Conservation (phyloP, 2,888 invertebrate genomes). For the Anoplius nigerrimus region DNA sequence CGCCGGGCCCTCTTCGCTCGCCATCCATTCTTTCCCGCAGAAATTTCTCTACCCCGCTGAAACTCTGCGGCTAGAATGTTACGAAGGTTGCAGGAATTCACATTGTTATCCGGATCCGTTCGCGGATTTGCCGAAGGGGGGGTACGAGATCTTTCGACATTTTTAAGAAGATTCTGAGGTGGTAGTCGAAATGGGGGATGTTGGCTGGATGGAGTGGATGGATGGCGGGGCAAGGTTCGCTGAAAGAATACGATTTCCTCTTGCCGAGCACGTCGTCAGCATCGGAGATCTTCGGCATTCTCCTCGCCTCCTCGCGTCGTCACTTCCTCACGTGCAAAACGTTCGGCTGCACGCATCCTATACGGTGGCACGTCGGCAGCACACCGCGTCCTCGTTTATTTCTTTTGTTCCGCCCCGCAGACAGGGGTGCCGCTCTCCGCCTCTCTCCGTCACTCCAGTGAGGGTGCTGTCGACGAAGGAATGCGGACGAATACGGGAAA, state of each 20-base stretch:
- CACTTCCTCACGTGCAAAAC: slow-evolving; percentile 8
- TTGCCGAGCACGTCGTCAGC: slow-evolving; percentile 54
- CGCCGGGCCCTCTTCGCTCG: neutral
- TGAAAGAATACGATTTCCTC: slow-evolving; percentile 54
- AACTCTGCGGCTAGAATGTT: neutral
- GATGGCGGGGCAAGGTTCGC: slow-evolving; percentile 50
- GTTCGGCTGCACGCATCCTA: neutral
- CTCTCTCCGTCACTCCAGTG: no score
- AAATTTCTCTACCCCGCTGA: neutral
- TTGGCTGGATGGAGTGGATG: slow-evolving; percentile 21
- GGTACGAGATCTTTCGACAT: slow-evolving; percentile 34
- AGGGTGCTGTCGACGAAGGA: no score
- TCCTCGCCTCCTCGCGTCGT: slow-evolving; percentile 31
- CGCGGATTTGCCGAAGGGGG: slow-evolving; percentile 50
- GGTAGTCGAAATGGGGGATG: slow-evolving; percentile 22
- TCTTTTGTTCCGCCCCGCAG: slow-evolving; percentile 72
- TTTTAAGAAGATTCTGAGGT: slow-evolving; percentile 33
- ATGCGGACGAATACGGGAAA: neutral
- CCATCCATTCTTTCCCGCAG: neutral
- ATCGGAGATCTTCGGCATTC: slow-evolving; percentile 48
- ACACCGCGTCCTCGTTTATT: slow-evolving; percentile 72
- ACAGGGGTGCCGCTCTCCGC: slow-evolving; percentile 60
- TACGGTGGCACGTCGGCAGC: slow-evolving; percentile 67
- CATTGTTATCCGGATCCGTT: slow-evolving; percentile 11
- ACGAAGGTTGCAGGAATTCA: neutral